Evolutionary conservation across 2,888 invertebrate species (phyloP).

Genomic region (Melieria omissa): DNA sequence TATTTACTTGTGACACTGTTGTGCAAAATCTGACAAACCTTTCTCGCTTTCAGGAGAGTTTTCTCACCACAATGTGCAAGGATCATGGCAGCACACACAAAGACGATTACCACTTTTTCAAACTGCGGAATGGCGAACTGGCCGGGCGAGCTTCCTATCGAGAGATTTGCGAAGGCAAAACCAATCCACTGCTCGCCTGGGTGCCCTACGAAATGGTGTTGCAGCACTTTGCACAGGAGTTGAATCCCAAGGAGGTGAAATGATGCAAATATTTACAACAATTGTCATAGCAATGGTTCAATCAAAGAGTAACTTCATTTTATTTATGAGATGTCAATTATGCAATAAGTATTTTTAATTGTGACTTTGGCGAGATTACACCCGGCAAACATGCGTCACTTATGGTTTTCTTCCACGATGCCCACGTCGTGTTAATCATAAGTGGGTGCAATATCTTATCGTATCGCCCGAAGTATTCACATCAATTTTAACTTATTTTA

Average conservation of each 20-base stretch:
- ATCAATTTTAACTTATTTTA: no score
- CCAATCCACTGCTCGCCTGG: constrained; percentile 57
- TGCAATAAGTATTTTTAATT: no score
- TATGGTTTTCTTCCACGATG: no score
- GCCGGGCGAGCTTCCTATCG: constrained; percentile 52
- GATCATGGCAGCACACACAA: constrained; percentile 54
- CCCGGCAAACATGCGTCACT: no score
- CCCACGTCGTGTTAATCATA: no score
- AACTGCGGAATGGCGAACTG: constrained; percentile 57
- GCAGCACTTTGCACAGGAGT: constrained; percentile 51
- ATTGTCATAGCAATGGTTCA: no score
- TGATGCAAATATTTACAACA: background rate
- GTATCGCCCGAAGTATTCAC: no score
- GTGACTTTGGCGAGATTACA: no score
- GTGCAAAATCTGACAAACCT: background rate
- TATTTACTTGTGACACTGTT: background rate
- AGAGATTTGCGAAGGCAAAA: constrained; percentile 52
- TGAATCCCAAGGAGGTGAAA: constrained; percentile 58
- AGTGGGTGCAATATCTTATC: no score
- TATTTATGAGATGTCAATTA: no score
- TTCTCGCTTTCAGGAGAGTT: constrained; percentile 51
- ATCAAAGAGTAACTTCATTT: no score
- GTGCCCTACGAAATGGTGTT: constrained; percentile 54
- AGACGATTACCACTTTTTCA: constrained; percentile 57
- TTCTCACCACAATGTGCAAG: constrained; percentile 58